Evolutionary conservation across 2,797 vertebrate species (phyloP).

Genomic region (Glossophaga mutica): DNA sequence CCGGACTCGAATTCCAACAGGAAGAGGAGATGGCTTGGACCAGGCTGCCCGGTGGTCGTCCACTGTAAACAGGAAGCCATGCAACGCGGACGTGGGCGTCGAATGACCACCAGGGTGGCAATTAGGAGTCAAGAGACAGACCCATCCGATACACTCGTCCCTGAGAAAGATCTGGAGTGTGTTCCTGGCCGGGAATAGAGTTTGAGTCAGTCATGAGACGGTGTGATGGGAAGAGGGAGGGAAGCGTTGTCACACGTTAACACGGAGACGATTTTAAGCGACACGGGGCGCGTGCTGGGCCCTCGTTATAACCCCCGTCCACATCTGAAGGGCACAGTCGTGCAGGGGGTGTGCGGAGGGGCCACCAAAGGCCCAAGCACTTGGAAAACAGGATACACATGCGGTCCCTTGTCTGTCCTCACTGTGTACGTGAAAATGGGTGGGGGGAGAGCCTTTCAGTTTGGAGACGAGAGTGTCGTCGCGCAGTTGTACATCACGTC

Average conservation of each 20-base stretch:
- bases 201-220: fast-evolving
- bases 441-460: not conserved
- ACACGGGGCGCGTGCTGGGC: not conserved
- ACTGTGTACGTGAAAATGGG: not conserved
- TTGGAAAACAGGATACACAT: slow-evolving; percentile 35
- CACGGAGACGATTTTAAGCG: not conserved
- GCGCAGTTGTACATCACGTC: not conserved
- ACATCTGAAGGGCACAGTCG: not conserved
- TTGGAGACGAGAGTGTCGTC: not conserved
- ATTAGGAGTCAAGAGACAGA: not conserved
- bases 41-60: not conserved
- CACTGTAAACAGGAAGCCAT: not conserved
- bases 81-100: fast-evolving
- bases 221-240: not conserved
- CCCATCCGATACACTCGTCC: fast-evolving
- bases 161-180: not conserved
- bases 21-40: not conserved
- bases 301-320: not conserved
- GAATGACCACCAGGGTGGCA: not conserved
- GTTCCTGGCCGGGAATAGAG: not conserved
- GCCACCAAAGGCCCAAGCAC: not conserved
- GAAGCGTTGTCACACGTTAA: not conserved
- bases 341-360: not conserved
- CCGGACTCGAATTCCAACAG: not conserved
- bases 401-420: not conserved